These are phyloP conservation scores for Polyodon spathula DNA, from an alignment of 2,113 vertebrate species.

Conservation along the genomic window DNA sequence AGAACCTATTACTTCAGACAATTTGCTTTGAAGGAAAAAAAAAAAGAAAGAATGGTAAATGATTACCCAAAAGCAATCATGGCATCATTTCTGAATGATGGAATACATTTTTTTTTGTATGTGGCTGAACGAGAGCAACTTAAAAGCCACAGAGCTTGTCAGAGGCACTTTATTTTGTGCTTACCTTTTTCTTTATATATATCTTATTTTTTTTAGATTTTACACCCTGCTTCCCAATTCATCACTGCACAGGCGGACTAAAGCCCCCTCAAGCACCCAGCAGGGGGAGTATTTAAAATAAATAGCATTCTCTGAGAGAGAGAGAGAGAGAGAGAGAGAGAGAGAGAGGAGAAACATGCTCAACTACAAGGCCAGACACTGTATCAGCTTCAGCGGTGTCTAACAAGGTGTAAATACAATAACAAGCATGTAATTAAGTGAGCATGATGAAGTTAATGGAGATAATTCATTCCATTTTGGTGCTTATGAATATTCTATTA, in stretches of 20 bases:
- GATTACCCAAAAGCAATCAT: slow-evolving; percentile 99
- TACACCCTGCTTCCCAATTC: slow-evolving; percentile 84
- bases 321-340: slow-evolving; percentile 22
- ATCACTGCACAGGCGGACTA: slow-evolving; percentile 80
- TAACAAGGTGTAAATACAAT: slow-evolving; percentile 99
- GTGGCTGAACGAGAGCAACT: slow-evolving; percentile 97
- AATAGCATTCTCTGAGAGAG: slow-evolving; percentile 87
- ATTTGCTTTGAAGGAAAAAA: slow-evolving; percentile 89
- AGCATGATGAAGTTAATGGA: slow-evolving; percentile 99
- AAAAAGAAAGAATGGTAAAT: slow-evolving; percentile 97
- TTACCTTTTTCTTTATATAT: slow-evolving; percentile 15
- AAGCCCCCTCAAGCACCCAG: slow-evolving; percentile 70
- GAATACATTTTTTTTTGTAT: slow-evolving; percentile 64
- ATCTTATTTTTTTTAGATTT: slow-evolving; percentile 41
- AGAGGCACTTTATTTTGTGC: slow-evolving; percentile 81
- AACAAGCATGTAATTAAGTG: slow-evolving; percentile 99
- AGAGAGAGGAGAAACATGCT: slow-evolving; percentile 40
- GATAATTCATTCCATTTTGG: slow-evolving; percentile 99
- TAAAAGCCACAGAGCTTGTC: slow-evolving; percentile 92
- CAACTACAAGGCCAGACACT: slow-evolving; percentile 84
- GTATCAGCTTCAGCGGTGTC: slow-evolving; percentile 98
- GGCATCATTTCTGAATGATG: slow-evolving; percentile 99
- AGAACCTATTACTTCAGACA: slow-evolving; percentile 86
- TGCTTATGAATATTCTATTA: slow-evolving; percentile 99
- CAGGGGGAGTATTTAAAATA: slow-evolving; percentile 96